Base-by-base conservation (phyloP, 2,888 invertebrate genomes). In the Melanostoma mellinum region DNA sequence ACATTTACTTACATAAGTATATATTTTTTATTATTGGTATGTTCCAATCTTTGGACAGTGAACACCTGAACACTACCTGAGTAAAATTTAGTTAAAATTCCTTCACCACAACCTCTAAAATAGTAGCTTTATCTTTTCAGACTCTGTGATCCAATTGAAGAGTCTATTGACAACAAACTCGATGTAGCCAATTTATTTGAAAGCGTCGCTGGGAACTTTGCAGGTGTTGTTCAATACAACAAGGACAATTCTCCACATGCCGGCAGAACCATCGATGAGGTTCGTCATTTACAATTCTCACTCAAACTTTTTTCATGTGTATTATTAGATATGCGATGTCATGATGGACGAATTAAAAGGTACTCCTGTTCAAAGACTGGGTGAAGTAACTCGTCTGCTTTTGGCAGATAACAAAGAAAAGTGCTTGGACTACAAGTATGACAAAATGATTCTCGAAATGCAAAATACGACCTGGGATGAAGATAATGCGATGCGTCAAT, bases 141-240 rank as follows among this genome's bases (percentile, higher is more conserved):
- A 88, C 93, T 97, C 3, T 97, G 97, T 87, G 94, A 95, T 87
- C 94, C 95, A 0, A 93, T 97, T 61, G 93, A 94, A 86, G 91
- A 93, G 4, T 94, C 94, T 0, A 91, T 93, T n/a, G 89, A 92
- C 0, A 93, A 93, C 82, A 85, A 85, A 2, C 91, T 94, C 48
- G 96, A 97, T 88, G 93, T 97, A 9, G 93, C 95, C 0, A 97
- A 95, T 89, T 94, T 99, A 72, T 97, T 94, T 89, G 95, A 95
- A 89, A 94, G 93, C n/a, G 91, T 98, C 50, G 96, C 97, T 0
- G 94, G 95, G 53, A 96, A 96, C 90, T 97, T 98, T 90, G 98
- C 97, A 63, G 97, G 95, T 48, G 93, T 98, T 48, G 98, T 98
- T 0, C 98, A 99, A 88, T 98, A 98, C 90, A 98, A 98, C 90